phyloP scores from a whole-genome alignment of 2,797 vertebrate genomes.

The Macroramphosus scolopax region DNA sequence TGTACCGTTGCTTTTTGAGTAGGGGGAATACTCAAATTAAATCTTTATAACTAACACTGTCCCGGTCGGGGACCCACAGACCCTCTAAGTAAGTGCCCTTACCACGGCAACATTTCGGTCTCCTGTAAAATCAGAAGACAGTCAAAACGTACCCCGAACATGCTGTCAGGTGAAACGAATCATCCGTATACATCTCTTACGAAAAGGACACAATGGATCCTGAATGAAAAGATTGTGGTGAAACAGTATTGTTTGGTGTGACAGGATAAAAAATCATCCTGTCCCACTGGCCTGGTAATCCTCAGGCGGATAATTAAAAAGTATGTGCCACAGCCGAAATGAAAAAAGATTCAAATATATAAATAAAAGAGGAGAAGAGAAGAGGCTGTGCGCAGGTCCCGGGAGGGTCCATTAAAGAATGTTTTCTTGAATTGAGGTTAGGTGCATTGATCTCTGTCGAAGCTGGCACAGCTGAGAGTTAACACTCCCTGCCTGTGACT shows the following conservation, averaged over 20 bases:
- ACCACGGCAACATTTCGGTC: no score
- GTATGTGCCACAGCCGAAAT: slow-evolving; percentile 72
- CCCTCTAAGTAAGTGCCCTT: no score
- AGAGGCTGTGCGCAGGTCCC: slow-evolving; percentile 69
- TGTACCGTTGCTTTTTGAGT: no score
- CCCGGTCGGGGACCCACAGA: no score
- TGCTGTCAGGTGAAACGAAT: slow-evolving; percentile 43
- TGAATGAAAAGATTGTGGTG: slow-evolving; percentile 60
- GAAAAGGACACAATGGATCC: slow-evolving; percentile 18
- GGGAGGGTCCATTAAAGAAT: slow-evolving; percentile 83
- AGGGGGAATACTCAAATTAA: no score
- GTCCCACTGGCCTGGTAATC: slow-evolving; percentile 72
- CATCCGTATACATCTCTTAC: slow-evolving; percentile 38
- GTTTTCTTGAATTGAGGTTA: slow-evolving; percentile 85
- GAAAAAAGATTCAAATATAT: slow-evolving; percentile 75
- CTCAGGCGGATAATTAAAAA: slow-evolving; percentile 84
- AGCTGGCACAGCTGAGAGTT: slow-evolving; percentile 77
- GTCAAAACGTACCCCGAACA: slow-evolving; percentile 35
- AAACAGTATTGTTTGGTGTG: slow-evolving; percentile 66
- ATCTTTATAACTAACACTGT: no score
- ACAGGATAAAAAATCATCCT: slow-evolving; percentile 70
- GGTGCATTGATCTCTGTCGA: slow-evolving; percentile 86
- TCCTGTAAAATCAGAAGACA: slow-evolving; percentile 11
- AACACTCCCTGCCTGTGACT: slow-evolving; percentile 74
- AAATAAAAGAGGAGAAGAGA: slow-evolving; percentile 70